Base-by-base conservation (phyloP, 2,888 invertebrate genomes). In the Acrobasis suavella region DNA sequence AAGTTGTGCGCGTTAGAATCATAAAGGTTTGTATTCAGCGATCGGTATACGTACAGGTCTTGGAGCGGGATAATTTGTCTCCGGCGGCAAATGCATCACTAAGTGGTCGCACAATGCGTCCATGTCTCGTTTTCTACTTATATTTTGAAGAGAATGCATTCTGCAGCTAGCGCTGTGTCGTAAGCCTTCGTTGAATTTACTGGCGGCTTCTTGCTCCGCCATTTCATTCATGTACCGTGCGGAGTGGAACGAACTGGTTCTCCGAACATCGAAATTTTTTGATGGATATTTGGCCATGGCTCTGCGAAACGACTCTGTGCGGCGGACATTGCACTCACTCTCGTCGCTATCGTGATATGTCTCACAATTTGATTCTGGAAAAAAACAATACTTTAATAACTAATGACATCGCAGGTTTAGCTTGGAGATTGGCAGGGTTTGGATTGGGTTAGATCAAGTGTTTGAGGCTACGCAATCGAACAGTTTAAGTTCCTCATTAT, bases 281-380 rank as follows among this genome's bases (percentile, higher is more conserved):
- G 86, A 80, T 0, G 88, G 87, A 54, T 81, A 82, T 16, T 81
- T 72, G 1, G 86, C 73, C 54, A 90, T 77, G 5, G 91, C 91
- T 22, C 85, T 72, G 0, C 87, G 78, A 72, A 92, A 91, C 0
- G 92, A 91, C 1, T 88, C 89, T 0, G 89, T 87, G 46, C 92
- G 84, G 59, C 89, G 72, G 50, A 91, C 78, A 69, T 90, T 89
- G 72, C 85, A 89, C 38, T 91, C 91, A 77, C 90, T 92, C 10
- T 91, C 92, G 59, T 92, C 92, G 72, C 92, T 92, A 67, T 86
- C 91, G 73, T 87, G 85, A 67, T 74, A 91, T 0, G 87, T 90
- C 65, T 91, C 91, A 75, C 91, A 92, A 71, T 89, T 90, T 7
- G 90, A 88, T 72, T 90, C 90, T 90, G 78, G 9, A 80, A 82